Evolutionary conservation across 2,797 vertebrate species (phyloP), one percentile per base, ranked within the genome.

Genomic region (Cyclura pinguis): DNA sequence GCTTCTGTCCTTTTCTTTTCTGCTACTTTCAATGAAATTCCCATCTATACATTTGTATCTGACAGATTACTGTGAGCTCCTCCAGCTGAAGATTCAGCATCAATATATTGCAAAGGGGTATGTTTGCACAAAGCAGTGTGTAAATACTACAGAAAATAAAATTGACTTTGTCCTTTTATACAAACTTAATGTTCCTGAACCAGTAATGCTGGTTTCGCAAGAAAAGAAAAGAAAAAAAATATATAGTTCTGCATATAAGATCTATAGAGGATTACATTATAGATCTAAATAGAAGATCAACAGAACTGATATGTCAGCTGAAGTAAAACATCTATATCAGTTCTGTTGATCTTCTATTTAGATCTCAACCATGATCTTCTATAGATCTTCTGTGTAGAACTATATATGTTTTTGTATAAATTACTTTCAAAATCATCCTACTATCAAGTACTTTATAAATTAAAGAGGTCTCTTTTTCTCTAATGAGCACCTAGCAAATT

Each of bases 121-220:
- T 5, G 20, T 0, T 0, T 50, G 50, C 57, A 55, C 47, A 32
- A 7, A 38, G 32, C 76, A 24, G 0, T 0, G 22, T 27, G 52
- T 8, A 1, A 1, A n/a, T 38, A 47, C 12, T 18, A 77, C 16
- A 38, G 24, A 76, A 76, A 73, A 73, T 82, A 88, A 81, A 90
- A 62, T 55, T 62, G 67, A 1, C 20, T 13, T 35, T 38, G 2
- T 1, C 0, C 0, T 38, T 80, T 27, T 0, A 0, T 20, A 84
- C 29, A n/a, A 62, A 22, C 7, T 69, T 57, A 62, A 52, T 0
- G 59, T 59, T 3, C 69, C 83, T 16, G 24, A 3, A 4, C 24
- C 14, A 1, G 9, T 8, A 0, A 0, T 55, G 52, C 6, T 1
- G 74, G 24, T 62, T 18, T 69, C 38, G 32, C 20, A 80, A 82